Conservation (phyloP, 1,140 invertebrate genomes). For the Papilio helenus region DNA sequence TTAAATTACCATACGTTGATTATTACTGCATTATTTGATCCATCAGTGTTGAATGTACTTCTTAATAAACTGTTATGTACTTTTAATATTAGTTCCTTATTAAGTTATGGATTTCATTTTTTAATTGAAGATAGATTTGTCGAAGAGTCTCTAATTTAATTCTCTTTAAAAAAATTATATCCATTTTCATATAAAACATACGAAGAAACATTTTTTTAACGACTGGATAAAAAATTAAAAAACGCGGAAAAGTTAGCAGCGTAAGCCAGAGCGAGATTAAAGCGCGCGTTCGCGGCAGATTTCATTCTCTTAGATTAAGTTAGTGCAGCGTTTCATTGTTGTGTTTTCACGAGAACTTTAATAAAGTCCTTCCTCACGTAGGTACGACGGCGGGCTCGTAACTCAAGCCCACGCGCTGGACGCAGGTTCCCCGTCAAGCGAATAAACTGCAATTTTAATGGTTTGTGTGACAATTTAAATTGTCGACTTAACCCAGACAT, state of each 20-base stretch:
- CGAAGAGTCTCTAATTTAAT: background rate
- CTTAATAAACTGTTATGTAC: background rate
- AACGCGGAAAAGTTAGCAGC: constrained; percentile 43
- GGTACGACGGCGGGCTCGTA: constrained; percentile 51
- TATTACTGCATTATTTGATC: constrained; percentile 14
- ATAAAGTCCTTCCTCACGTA: constrained; percentile 64
- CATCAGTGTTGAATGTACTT: background rate
- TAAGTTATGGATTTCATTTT: background rate
- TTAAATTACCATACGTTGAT: constrained; percentile 10
- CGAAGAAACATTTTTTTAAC: background rate
- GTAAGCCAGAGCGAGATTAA: constrained; percentile 62
- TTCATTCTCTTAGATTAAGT: constrained; percentile 77
- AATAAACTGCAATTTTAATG: constrained; percentile 63
- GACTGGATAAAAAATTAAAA: constrained; percentile 14
- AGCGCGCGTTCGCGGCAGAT: constrained; percentile 61
- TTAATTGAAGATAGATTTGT: background rate
- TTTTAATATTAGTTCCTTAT: constrained; percentile 6
- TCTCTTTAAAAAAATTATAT: too few species aligned
- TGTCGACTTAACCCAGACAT: constrained; percentile 8
- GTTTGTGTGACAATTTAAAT: constrained; percentile 43
- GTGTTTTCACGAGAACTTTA: constrained; percentile 73
- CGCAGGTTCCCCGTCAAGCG: constrained; percentile 44
- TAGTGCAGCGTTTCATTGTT: constrained; percentile 70
- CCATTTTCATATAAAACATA: too few species aligned
- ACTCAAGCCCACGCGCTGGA: constrained; percentile 58